Evolutionary conservation across 2,113 vertebrate genomes (phyloP).

Genomic region (Hippocampus comes): DNA sequence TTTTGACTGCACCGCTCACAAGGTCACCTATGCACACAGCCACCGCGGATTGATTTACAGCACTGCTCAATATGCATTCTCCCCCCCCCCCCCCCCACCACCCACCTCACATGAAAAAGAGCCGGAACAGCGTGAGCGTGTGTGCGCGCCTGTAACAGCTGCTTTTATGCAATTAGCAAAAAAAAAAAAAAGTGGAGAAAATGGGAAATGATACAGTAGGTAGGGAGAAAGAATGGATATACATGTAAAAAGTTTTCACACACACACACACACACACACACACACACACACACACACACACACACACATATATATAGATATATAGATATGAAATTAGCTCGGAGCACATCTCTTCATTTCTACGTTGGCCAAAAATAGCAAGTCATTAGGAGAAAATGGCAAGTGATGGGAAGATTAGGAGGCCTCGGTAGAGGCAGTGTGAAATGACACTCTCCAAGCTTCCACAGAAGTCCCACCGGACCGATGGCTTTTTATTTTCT

Average conservation of each 20-base stretch:
- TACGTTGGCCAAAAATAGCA: conserved; percentile 67
- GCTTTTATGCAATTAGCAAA: neutral
- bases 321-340: conserved; percentile 34
- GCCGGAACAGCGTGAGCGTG: conserved; percentile 5
- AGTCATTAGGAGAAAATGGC: conserved; percentile 70
- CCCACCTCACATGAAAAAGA: no score
- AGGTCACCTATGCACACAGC: conserved; percentile 64
- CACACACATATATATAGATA: no score
- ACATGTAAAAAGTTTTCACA: neutral
- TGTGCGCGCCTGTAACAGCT: conserved; percentile 7
- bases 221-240: neutral
- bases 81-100: no score
- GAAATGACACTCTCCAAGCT: conserved; percentile 60
- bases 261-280: neutral
- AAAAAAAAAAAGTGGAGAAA: neutral
- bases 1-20: conserved; percentile 44
- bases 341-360: conserved; percentile 58
- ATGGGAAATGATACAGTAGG: neutral
- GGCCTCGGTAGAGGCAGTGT: conserved; percentile 46
- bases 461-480: conserved; percentile 33
- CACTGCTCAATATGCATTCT: conserved; percentile 54
- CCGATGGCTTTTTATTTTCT: conserved; percentile 21
- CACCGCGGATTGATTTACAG: conserved; percentile 57
- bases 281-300: no score
- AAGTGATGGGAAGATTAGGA: conserved; percentile 70